Evolutionary conservation across 2,113 vertebrate genomes (phyloP).

Genomic region (Hylia prasina): DNA sequence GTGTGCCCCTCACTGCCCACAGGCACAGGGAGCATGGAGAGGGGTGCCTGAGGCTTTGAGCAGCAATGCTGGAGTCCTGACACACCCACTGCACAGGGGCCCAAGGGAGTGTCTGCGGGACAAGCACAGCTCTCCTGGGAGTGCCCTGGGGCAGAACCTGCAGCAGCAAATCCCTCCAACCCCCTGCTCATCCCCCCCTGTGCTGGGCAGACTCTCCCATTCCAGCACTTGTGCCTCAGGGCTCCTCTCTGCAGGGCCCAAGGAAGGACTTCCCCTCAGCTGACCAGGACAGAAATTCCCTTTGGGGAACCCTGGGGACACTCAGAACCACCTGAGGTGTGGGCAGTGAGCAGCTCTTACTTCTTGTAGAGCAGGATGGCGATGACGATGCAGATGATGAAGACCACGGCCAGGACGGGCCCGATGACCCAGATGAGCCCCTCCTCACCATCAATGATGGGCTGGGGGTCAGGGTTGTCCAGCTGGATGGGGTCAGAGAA

Average conservation of each 20-base stretch:
- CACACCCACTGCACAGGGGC: neutral
- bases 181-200: neutral
- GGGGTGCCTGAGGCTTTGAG: neutral
- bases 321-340: neutral
- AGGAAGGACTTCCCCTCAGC: neutral
- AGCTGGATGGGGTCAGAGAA: constrained; percentile 88
- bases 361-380: constrained; percentile 98
- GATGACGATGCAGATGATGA: constrained; percentile 98
- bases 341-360: constrained; percentile 74
- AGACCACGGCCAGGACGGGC: constrained; percentile 93
- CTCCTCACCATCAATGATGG: constrained; percentile 88
- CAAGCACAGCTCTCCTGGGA: neutral
- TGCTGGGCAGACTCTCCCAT: neutral
- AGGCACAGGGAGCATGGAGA: neutral
- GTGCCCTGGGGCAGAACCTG: neutral
- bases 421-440: constrained; percentile 99
- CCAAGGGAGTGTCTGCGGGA: neutral
- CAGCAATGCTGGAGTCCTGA: neutral
- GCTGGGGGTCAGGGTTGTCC: constrained; percentile 81
- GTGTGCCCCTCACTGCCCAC: neutral
- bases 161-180: neutral
- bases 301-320: neutral
- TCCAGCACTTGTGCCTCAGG: neutral
- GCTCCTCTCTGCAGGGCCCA: neutral
- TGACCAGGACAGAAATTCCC: neutral